Evolutionary conservation across 2,888 invertebrate species (phyloP).

Genomic region (Leptopilina drosophilae): DNA sequence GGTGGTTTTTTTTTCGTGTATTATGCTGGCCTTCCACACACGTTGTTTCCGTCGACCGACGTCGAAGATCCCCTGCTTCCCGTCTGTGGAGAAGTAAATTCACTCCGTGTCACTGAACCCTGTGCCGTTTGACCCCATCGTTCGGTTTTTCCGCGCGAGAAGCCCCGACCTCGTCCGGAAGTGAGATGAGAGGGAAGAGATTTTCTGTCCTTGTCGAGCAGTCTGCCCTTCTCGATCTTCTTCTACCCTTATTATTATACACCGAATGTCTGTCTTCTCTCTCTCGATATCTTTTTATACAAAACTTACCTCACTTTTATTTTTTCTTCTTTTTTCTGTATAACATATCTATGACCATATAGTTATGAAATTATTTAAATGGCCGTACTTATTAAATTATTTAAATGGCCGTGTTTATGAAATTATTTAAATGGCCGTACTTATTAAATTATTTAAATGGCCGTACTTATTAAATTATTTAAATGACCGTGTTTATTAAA

Average conservation of each 20-base stretch:
- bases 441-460: slow-evolving; percentile 40
- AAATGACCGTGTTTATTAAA: too few species aligned
- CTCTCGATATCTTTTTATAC: slow-evolving; percentile 43
- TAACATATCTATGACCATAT: not conserved
- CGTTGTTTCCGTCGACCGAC: slow-evolving; percentile 9
- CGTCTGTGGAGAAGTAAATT: slow-evolving; percentile 69
- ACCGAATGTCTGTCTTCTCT: slow-evolving; percentile 44
- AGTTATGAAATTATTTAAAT: too few species aligned
- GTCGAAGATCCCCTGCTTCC: slow-evolving; percentile 45
- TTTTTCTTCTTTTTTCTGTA: slow-evolving; percentile 22
- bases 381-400: too few species aligned
- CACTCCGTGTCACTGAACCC: slow-evolving; percentile 73
- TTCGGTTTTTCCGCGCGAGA: slow-evolving; percentile 72
- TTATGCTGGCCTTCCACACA: slow-evolving; percentile 3
- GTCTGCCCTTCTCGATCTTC: slow-evolving; percentile 42
- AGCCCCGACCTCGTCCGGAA: slow-evolving; percentile 70
- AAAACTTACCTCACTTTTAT: slow-evolving; percentile 48
- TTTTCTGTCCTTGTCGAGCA: slow-evolving; percentile 38
- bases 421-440: too few species aligned
- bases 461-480: too few species aligned
- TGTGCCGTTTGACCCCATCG: slow-evolving; percentile 72
- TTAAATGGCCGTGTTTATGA: too few species aligned
- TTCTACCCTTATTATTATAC: not conserved
- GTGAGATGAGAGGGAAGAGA: slow-evolving; percentile 55
- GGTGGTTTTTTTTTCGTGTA: too few species aligned